phyloP scores from a whole-genome alignment of 1,140 invertebrate species.

The Chironomus tepperi region DNA sequence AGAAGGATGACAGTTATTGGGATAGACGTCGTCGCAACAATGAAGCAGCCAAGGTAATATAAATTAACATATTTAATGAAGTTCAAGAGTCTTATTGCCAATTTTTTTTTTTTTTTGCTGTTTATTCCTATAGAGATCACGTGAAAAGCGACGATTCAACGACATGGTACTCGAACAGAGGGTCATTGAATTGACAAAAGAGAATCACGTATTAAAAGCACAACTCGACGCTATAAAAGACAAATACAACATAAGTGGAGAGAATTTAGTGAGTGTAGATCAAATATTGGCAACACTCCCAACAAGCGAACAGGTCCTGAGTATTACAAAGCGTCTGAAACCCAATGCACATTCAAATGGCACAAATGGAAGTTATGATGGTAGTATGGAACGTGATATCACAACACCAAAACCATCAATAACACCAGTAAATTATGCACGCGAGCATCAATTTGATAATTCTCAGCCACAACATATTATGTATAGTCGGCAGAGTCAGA shows the following conservation, averaged over 20 bases:
- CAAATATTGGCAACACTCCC: constrained; percentile 77
- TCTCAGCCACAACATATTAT: constrained; percentile 16
- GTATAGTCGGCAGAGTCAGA: constrained; percentile 1
- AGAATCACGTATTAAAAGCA: constrained; percentile 86
- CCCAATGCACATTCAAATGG: constrained; percentile 30
- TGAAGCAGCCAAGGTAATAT: constrained; percentile 70
- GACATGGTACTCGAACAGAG: constrained; percentile 93
- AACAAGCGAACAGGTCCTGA: constrained; percentile 70
- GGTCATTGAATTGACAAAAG: constrained; percentile 88
- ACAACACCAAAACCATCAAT: constrained; percentile 24
- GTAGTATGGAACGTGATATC: constrained; percentile 22
- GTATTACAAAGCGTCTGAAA: constrained; percentile 71
- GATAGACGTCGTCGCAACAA: constrained; percentile 90
- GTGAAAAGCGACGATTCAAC: constrained; percentile 91
- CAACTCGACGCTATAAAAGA: constrained; percentile 88
- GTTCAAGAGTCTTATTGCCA: no score
- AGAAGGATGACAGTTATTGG: constrained; percentile 97
- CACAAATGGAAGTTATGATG: not conserved
- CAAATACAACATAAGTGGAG: constrained; percentile 84
- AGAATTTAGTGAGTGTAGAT: constrained; percentile 74
- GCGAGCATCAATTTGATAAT: constrained; percentile 11
- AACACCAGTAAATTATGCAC: not conserved
- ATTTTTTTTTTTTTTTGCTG: no score
- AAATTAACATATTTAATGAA: no score
- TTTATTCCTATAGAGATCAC: constrained; percentile 48